phyloP scores from a whole-genome alignment of 2,113 vertebrate species.

The Rhodinocichla rosea region DNA sequence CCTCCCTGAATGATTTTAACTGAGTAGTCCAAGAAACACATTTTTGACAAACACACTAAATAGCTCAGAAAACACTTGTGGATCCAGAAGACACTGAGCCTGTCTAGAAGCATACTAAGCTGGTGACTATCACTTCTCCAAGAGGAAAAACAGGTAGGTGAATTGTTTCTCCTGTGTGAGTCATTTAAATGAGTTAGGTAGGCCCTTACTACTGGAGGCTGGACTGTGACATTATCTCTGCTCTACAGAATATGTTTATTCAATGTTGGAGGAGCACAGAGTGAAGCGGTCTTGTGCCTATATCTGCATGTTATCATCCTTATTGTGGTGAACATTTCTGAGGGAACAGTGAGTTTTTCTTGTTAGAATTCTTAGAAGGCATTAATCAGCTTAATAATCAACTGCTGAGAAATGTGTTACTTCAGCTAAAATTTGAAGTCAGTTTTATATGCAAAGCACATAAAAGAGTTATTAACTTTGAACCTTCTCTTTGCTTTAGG shows the following conservation, averaged over 20 bases:
- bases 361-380: neutral
- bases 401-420: neutral
- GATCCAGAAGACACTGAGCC: neutral
- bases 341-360: neutral
- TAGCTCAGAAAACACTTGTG: neutral
- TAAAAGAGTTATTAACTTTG: neutral
- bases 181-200: neutral
- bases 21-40: neutral
- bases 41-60: neutral
- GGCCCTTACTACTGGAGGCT: neutral
- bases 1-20: neutral
- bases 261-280: fast-evolving
- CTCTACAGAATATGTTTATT: neutral
- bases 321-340: neutral
- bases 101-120: neutral
- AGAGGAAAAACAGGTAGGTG: neutral
- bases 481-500: neutral
- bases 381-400: neutral
- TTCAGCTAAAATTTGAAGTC: neutral
- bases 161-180: neutral
- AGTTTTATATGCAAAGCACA: neutral
- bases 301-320: neutral
- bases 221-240: neutral
- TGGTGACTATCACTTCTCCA: neutral
- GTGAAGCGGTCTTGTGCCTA: neutral